phyloP scores from a whole-genome alignment of 1,140 invertebrate species.

The Trialeurodes vaporariorum region DNA sequence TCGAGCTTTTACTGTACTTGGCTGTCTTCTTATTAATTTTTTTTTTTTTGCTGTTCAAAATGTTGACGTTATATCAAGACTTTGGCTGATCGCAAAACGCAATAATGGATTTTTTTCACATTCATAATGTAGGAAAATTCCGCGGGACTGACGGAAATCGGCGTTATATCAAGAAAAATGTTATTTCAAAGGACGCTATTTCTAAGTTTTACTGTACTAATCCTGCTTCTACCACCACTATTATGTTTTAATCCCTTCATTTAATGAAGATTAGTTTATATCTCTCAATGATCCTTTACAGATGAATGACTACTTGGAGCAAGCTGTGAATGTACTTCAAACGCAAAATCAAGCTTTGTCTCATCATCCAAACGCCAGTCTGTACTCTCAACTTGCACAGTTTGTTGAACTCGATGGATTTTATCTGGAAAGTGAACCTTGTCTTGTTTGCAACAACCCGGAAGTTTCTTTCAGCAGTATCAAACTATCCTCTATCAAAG shows the following conservation, averaged over 20 bases:
- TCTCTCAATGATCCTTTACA: conserved; percentile 28
- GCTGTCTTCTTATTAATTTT: too few species aligned
- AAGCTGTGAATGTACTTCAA: conserved; percentile 70
- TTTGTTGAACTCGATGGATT: conserved; percentile 92
- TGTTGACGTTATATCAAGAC: too few species aligned
- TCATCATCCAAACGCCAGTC: conserved; percentile 84
- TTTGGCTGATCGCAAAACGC: too few species aligned
- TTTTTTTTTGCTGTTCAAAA: too few species aligned
- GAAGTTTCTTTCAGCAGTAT: conserved; percentile 85
- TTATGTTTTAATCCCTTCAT: background rate
- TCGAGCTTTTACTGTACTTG: too few species aligned
- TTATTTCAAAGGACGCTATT: too few species aligned
- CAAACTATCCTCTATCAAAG: conserved; percentile 86
- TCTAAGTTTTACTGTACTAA: conserved; percentile 4
- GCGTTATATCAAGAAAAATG: too few species aligned
- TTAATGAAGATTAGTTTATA: background rate
- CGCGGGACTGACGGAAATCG: too few species aligned
- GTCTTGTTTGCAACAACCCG: conserved; percentile 93
- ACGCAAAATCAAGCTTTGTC: conserved; percentile 77
- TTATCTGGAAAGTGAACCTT: conserved; percentile 93
- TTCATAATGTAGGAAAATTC: too few species aligned
- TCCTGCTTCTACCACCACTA: background rate
- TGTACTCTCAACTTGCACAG: conserved; percentile 82
- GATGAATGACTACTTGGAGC: conserved; percentile 65
- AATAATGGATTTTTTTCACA: too few species aligned